These are phyloP conservation scores for Falco berigora DNA, from an alignment of 2,797 vertebrate species.

Conservation along the genomic window DNA sequence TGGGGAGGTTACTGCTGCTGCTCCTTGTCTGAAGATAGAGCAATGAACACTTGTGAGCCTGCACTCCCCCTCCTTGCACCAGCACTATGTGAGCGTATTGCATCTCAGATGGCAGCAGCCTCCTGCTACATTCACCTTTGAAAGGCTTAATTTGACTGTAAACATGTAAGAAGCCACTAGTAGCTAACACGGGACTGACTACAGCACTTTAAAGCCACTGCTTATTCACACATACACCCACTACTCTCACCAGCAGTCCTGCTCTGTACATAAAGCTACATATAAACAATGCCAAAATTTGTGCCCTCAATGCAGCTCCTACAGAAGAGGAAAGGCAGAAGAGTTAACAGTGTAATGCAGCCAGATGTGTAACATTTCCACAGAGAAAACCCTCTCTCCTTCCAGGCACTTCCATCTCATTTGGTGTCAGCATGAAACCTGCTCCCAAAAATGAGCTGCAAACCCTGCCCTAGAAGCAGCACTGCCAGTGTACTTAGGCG, in stretches of 20 bases:
- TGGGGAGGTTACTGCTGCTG: not conserved
- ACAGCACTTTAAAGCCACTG: not conserved
- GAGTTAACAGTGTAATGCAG: not conserved
- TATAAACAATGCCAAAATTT: not conserved
- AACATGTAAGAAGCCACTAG: not conserved
- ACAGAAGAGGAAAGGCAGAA: not conserved
- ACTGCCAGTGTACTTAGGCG: not conserved
- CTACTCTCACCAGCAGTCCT: not conserved
- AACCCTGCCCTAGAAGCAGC: not conserved
- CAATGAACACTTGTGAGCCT: not conserved
- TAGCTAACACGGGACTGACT: not conserved
- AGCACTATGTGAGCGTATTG: not conserved
- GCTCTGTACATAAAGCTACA: not conserved
- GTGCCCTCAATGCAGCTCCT: not conserved
- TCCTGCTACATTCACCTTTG: not conserved
- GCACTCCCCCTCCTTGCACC: not conserved
- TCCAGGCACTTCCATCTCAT: not conserved
- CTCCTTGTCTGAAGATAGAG: not conserved
- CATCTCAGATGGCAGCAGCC: not conserved
- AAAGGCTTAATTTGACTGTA: not conserved
- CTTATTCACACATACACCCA: not conserved
- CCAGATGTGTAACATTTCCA: not conserved
- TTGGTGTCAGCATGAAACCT: not conserved
- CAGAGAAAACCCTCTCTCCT: not conserved
- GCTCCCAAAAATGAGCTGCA: not conserved